phyloP scores from a whole-genome alignment of 2,888 invertebrate genomes.

The Nymphalis urticae region DNA sequence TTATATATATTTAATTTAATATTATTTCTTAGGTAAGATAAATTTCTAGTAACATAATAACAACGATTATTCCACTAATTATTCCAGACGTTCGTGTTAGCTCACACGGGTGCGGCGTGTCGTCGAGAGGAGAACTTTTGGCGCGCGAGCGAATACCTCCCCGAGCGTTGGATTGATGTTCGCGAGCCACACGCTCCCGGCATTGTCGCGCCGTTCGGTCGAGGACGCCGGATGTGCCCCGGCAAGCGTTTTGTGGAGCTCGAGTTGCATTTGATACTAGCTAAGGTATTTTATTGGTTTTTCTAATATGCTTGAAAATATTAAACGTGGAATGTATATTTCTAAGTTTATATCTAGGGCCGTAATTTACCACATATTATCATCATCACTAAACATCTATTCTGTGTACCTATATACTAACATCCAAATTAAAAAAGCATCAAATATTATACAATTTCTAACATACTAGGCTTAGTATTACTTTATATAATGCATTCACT shows the following conservation, averaged over 20 bases:
- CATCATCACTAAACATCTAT: no score
- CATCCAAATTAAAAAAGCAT: no score
- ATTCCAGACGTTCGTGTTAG: slow-evolving; percentile 86
- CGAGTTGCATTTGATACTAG: slow-evolving; percentile 86
- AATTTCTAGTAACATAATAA: no score
- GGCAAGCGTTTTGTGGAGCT: slow-evolving; percentile 92
- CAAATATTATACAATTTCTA: no score
- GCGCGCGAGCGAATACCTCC: slow-evolving; percentile 85
- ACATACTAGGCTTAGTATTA: no score
- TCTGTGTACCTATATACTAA: no score
- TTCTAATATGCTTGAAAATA: no score
- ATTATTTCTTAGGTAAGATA: no score
- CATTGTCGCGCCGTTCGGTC: slow-evolving; percentile 88
- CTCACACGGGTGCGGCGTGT: slow-evolving; percentile 92
- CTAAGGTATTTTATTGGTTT: slow-evolving; percentile 78
- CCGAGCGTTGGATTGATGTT: slow-evolving; percentile 88
- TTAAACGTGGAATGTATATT: slow-evolving; percentile 19
- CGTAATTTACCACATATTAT: no score
- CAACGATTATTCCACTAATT: background rate
- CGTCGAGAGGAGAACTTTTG: slow-evolving; percentile 88
- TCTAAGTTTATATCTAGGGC: no score
- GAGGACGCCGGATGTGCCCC: slow-evolving; percentile 90
- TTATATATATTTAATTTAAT: no score
- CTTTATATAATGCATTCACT: no score
- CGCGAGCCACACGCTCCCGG: slow-evolving; percentile 80